Evolutionary conservation across 2,113 vertebrate genomes (phyloP), one percentile per base, ranked within the genome.

Genomic region (Parotia lawesii): DNA sequence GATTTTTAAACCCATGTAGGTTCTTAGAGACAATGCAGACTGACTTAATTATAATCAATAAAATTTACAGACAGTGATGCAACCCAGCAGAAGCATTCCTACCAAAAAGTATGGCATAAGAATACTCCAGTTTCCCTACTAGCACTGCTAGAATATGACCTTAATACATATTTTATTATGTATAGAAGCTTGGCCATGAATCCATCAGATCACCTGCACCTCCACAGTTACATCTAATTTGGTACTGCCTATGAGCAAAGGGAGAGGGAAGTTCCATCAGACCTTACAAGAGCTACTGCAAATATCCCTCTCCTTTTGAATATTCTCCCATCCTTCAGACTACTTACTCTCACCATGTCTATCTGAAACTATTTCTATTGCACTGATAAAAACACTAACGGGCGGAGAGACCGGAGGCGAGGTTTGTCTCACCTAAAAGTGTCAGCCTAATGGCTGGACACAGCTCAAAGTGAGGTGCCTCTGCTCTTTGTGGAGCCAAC

Each of bases 31-130:
- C 96, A 95, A 97, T 92, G 96, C 94, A 97, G 98, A 97, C 97
- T 85, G 94, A 96, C 97, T 98, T 97, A 97, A 98, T 98, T 97
- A 98, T 97, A 98, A 98, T 98, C 98, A 98, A 98, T 98, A 98
- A 97, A 96, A 97, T 97, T 96, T 97, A 98, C 97, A 98, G 97
- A 98, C 97, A 86, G 92, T 97, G 97, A 97, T 96, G 97, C 96
- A 97, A 96, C 92, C 94, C 94, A 96, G 96, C 93, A 97, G 96
- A 97, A 98, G 89, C 65, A 89, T 35, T 90, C 93, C 95, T 97
- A 97, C 93, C 96, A 95, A 97, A 97, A 97, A 95, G 96, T 95
- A 97, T 29, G 95, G 92, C 96, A 95, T 93, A 96, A 96, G 97
- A 97, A 97, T 96, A 95, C 90, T 96, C 96, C 84, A 64, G 92